Evolutionary conservation across 2,888 invertebrate species (phyloP), one percentile per base, ranked within the genome.

Genomic region (Meiosimyza decipiens): DNA sequence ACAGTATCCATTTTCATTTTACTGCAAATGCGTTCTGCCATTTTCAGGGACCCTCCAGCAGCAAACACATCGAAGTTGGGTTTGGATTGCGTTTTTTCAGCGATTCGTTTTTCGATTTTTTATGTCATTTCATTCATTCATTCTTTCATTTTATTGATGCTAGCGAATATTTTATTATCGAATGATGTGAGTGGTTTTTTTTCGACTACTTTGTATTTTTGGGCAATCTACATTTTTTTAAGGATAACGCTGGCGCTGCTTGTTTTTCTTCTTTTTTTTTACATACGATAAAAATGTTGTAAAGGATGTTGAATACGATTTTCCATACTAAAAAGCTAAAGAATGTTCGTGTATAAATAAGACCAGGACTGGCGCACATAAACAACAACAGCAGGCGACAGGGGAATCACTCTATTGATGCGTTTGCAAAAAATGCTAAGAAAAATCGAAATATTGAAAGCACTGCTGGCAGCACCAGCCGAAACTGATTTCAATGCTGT

Each of bases 141-240:
- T 40, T 40, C 40, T 40, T 40, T 40, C 70, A 22, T 70, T 70
- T 70, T 70, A 70, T 70, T 70, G 70, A 70, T 70, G 70, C 52
- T 63, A 54, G 63, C 70, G 54, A 16, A 63, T 70, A 51, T 70
- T 70, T 70, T 70, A 70, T 62, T 70, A 68, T 62, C 64, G 50
- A 18, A 40, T 16, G 47, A 50, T 47, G 16, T 16, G 50, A 18
- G 64, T 16, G n/a, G 11, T 62, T 47, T 6, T 33, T 63, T 7
- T 18, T 7, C 40, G 6, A 9, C 7, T 40, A 9, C 40, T 40
- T 40, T 40, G 6, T 40, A 40, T 9, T 40, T 40, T 40, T 40
- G 40, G 40, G 6, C 40, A 40, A 40, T 40, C 9, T 40, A 6
- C 40, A 40, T 40, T 40, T 40, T 40, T 40, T 40, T 40, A 40